These are phyloP conservation scores for Sebastes elongatus DNA, from an alignment of 2,797 vertebrate genomes.

Conservation along the genomic window DNA sequence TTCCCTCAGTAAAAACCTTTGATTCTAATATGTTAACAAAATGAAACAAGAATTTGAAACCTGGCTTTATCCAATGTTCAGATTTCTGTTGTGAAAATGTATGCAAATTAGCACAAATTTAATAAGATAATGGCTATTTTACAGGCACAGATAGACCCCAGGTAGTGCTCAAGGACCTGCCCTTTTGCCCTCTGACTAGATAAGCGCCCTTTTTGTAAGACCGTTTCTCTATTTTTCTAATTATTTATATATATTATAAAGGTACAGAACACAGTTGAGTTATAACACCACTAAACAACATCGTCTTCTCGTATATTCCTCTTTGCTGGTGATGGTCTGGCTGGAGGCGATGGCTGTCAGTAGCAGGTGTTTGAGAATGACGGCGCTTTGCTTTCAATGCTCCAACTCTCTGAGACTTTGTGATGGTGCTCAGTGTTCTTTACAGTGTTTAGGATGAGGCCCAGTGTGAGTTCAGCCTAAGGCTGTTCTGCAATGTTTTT, in stretches of 20 bases:
- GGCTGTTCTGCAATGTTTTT: slow-evolving; percentile 46
- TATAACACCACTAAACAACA: neutral
- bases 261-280: neutral
- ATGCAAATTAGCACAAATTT: too few relatives aligned
- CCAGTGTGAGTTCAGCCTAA: slow-evolving; percentile 61
- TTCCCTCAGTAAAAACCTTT: too few relatives aligned
- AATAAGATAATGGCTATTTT: too few relatives aligned
- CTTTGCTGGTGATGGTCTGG: slow-evolving; percentile 3
- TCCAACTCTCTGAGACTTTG: slow-evolving; percentile 43
- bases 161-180: too few relatives aligned
- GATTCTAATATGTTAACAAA: too few relatives aligned
- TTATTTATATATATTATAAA: neutral
- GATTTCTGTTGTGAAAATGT: too few relatives aligned
- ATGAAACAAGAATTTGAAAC: too few relatives aligned
- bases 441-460: slow-evolving; percentile 42
- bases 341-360: slow-evolving; percentile 35
- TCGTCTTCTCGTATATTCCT: neutral
- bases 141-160: too few relatives aligned
- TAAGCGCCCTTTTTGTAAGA: too few relatives aligned
- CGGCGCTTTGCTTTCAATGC: slow-evolving; percentile 28
- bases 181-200: too few relatives aligned
- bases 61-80: too few relatives aligned
- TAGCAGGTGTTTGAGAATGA: slow-evolving; percentile 29
- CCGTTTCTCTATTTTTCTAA: too few relatives aligned
- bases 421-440: slow-evolving; percentile 48